Conservation (phyloP, 1,140 invertebrate species). For the Venturia canescens region DNA sequence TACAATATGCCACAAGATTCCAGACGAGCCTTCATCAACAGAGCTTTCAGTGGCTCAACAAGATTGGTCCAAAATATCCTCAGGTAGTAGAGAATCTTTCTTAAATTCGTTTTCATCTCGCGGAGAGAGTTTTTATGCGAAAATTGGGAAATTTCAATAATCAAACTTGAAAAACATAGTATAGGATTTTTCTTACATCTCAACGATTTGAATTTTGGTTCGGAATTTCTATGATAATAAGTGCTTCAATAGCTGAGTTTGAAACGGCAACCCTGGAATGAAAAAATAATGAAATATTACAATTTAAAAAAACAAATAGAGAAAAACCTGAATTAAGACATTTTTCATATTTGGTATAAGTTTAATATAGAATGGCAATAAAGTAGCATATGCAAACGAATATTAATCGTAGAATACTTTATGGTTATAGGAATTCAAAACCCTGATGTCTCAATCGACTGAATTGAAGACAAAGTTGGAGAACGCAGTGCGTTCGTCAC, state of each 20-base stretch:
- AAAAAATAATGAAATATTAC: too few species aligned
- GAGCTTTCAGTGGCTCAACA: constrained; percentile 91
- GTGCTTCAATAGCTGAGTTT: too few species aligned
- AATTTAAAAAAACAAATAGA: too few species aligned
- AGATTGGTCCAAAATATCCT: constrained; percentile 93
- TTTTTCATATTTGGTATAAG: constrained; percentile 51
- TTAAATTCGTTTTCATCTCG: not conserved
- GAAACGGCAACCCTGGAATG: too few species aligned
- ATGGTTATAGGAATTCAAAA: constrained; percentile 89
- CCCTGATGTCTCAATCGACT: constrained; percentile 88
- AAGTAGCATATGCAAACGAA: not conserved
- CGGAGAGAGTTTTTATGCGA: too few species aligned
- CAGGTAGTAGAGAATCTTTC: constrained; percentile 78
- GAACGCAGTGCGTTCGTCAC: constrained; percentile 87
- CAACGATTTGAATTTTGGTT: too few species aligned
- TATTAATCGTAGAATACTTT: constrained; percentile 25
- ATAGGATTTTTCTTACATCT: too few species aligned
- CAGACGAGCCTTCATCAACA: constrained; percentile 88
- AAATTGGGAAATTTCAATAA: too few species aligned
- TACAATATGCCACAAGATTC: constrained; percentile 81
- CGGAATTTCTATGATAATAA: too few species aligned
- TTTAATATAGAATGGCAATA: not conserved
- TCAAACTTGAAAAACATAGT: too few species aligned
- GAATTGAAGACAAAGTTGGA: constrained; percentile 90
- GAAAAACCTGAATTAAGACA: not conserved